These are phyloP conservation scores for Hoplostethus mediterraneus DNA, from an alignment of 2,797 vertebrate species.

Conservation along the genomic window DNA sequence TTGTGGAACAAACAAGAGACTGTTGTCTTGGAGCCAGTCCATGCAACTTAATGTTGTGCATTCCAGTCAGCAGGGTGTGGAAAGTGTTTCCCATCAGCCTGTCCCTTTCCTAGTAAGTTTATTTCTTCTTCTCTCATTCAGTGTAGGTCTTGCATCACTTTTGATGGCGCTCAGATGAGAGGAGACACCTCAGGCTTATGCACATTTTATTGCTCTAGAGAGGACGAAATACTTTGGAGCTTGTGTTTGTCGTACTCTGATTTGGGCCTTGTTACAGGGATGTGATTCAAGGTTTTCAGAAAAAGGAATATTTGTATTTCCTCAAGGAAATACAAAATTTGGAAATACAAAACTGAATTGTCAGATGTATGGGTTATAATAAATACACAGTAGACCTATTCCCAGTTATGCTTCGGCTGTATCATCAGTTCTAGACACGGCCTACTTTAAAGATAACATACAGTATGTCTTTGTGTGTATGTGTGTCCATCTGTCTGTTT, in stretches of 20 bases:
- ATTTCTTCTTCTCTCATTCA: neutral
- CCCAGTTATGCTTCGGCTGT: conserved; percentile 14
- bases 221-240: conserved; percentile 34
- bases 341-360: neutral
- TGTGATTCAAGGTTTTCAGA: conserved; percentile 60
- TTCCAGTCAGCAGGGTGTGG: conserved; percentile 1
- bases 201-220: conserved; percentile 36
- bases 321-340: neutral
- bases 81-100: conserved; percentile 17
- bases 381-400: conserved; percentile 31
- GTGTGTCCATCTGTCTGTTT: neutral
- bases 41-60: neutral
- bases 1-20: neutral
- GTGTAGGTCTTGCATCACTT: conserved; percentile 20
- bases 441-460: conserved; percentile 2
- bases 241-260: too few relatives aligned
- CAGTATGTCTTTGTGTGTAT: neutral
- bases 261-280: conserved; percentile 43
- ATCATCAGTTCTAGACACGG: conserved; percentile 22
- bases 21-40: conserved; percentile 1
- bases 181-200: neutral
- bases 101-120: neutral
- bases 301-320: conserved; percentile 54
- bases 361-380: conserved; percentile 29
- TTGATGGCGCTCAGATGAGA: conserved; percentile 15